Conservation (phyloP, 2,888 invertebrate species). For the Cremastobaeus sp. region DNA sequence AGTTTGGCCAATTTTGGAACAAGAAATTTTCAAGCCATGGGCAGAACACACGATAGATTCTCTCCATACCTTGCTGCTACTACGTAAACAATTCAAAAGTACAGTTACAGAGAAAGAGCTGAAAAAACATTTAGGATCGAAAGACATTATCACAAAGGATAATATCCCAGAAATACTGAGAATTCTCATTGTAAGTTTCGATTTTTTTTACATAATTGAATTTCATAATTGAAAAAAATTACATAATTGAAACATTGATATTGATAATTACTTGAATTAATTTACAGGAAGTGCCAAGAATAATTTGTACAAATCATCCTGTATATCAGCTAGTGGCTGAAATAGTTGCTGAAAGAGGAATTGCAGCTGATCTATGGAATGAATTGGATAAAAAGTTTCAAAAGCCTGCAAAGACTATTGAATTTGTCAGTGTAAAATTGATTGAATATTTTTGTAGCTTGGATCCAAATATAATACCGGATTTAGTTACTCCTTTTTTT, state of each 20-base stretch:
- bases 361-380: conserved; percentile 81
- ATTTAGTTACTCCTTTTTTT: conserved; percentile 83
- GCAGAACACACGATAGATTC: conserved; percentile 84
- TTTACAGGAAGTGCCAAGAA: conserved; percentile 81
- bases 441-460: conserved; percentile 80
- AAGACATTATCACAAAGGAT: conserved; percentile 81
- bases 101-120: conserved; percentile 80
- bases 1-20: conserved; percentile 82
- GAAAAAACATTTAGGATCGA: conserved; percentile 80
- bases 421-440: conserved; percentile 82
- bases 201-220: neutral
- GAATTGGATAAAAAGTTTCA: conserved; percentile 79
- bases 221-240: neutral
- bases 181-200: conserved; percentile 82
- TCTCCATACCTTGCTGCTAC: conserved; percentile 81
- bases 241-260: neutral
- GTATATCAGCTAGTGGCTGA: conserved; percentile 82
- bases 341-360: conserved; percentile 80
- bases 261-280: conserved; percentile 8
- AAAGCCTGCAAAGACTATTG: conserved; percentile 81
- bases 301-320: conserved; percentile 82
- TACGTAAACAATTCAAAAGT: conserved; percentile 79
- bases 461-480: conserved; percentile 80
- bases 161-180: conserved; percentile 81
- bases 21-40: conserved; percentile 82